These are phyloP conservation scores for Ophion slaviceki DNA, from an alignment of 2,888 invertebrate species.

Conservation along the genomic window DNA sequence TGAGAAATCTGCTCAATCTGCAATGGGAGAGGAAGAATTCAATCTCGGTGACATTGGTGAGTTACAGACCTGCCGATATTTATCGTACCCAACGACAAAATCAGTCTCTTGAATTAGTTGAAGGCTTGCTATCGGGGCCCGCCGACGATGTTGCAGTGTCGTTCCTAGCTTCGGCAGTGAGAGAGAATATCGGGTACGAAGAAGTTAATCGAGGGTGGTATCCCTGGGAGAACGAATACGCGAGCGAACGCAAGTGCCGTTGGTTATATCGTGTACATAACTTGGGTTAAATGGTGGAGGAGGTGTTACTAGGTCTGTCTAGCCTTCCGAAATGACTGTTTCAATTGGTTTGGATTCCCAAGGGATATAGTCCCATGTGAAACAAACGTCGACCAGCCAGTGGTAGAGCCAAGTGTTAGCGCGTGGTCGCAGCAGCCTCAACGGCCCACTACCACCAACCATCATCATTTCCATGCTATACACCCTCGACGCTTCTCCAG, in stretches of 20 bases:
- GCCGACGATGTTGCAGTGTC: not conserved
- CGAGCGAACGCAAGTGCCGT: not conserved
- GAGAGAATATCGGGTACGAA: constrained; percentile 17
- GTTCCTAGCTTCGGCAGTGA: not conserved
- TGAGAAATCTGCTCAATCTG: too few relatives aligned
- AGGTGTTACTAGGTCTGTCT: constrained; percentile 71
- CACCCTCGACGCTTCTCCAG: constrained; percentile 36
- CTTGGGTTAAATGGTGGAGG: constrained; percentile 64
- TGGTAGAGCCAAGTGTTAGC: constrained; percentile 34
- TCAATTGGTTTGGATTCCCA: constrained; percentile 77
- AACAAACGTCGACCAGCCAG: constrained; percentile 71
- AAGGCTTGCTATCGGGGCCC: not conserved
- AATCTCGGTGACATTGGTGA: too few relatives aligned
- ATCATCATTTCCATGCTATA: constrained; percentile 56
- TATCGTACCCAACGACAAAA: too few relatives aligned
- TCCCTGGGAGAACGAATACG: constrained; percentile 45
- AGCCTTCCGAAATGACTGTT: constrained; percentile 73
- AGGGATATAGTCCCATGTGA: constrained; percentile 73
- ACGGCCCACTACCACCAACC: constrained; percentile 39
- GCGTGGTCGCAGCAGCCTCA: constrained; percentile 45
- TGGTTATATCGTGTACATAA: constrained; percentile 38
- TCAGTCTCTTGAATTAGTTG: too few relatives aligned
- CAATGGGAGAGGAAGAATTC: too few relatives aligned
- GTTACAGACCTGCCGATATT: too few relatives aligned
- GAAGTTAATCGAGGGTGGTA: constrained; percentile 59